These are phyloP conservation scores for Protonemura montana DNA, from an alignment of 2,888 invertebrate species.

Conservation along the genomic window DNA sequence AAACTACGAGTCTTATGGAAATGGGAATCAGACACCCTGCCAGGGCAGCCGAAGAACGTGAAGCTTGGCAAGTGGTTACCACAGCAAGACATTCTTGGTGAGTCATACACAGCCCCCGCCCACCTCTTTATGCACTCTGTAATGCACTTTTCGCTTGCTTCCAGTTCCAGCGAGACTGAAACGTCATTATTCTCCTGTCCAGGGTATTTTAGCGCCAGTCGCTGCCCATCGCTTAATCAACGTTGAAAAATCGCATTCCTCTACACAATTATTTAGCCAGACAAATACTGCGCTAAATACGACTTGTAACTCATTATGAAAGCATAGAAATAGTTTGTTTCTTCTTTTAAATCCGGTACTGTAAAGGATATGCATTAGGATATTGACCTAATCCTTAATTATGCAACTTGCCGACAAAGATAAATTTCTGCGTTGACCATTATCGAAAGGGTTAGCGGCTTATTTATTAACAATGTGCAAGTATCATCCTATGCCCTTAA, in stretches of 20 bases:
- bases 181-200: too few species aligned
- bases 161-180: too few species aligned
- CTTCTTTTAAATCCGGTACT: neutral
- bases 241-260: too few species aligned
- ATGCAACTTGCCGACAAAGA: neutral
- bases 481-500: neutral
- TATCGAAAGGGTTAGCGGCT: too few species aligned
- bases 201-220: too few species aligned
- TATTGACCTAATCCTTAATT: too few species aligned
- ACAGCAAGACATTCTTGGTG: constrained; percentile 30
- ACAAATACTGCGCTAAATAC: neutral
- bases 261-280: too few species aligned
- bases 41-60: constrained; percentile 32
- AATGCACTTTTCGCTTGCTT: too few species aligned
- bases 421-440: too few species aligned
- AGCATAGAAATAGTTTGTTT: neutral
- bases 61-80: constrained; percentile 26
- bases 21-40: constrained; percentile 53
- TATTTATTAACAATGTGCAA: neutral
- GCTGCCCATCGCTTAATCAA: too few species aligned
- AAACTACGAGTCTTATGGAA: constrained; percentile 58
- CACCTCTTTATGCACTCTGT: too few species aligned
- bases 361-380: too few species aligned
- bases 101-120: neutral
- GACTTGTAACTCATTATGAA: neutral